Base-by-base conservation (phyloP, 2,113 vertebrate genomes). In the Osmerus eperlanus region DNA sequence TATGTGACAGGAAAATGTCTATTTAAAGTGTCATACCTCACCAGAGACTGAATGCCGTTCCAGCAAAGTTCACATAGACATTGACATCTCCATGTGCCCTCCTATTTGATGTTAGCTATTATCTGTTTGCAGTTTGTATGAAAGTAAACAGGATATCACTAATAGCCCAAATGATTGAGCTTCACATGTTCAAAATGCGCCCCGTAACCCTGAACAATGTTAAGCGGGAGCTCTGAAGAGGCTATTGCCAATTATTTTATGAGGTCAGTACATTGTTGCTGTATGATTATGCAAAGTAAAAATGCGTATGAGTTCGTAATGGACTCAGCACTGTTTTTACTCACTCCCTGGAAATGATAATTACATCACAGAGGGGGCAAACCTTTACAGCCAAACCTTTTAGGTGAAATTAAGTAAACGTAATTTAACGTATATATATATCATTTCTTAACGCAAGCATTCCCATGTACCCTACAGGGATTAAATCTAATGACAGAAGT, bases 401-500 rank as follows among this genome's bases (percentile, higher is more conserved):
- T 83, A 60, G 77, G 67, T 76, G 80, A 75, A 81, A 62, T 78
- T 74, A 78, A 84, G 86, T 83, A 79, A 87, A 78, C 79, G 78
- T 76, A 58, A 86, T 81, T 72, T 89, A 78, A 83, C 81, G 82
- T 87, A 86, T 88, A 88, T 36, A 86, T 86, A 86, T 86, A 72
- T 23, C 23, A 88, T 90, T 86, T 89, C 86, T 90, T 86, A 86
- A 87, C 86, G 87, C 86, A 83, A 88, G 85, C 87, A 84, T 91
- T 89, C 78, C 85, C 82, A 84, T 78, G 78, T 85, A 86, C 86
- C 89, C 92, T 88, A 82, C 88, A 85, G 92, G 91, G 92, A 93
- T 93, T 92, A 91, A 86, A 87, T 87, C 90, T 92, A 92, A 92
- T 92, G 91, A 92, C 91, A 89, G 85, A 86, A 92, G 90, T 92